Base-by-base conservation (phyloP, 1,140 invertebrate genomes). In the Globodera ellingtonae region DNA sequence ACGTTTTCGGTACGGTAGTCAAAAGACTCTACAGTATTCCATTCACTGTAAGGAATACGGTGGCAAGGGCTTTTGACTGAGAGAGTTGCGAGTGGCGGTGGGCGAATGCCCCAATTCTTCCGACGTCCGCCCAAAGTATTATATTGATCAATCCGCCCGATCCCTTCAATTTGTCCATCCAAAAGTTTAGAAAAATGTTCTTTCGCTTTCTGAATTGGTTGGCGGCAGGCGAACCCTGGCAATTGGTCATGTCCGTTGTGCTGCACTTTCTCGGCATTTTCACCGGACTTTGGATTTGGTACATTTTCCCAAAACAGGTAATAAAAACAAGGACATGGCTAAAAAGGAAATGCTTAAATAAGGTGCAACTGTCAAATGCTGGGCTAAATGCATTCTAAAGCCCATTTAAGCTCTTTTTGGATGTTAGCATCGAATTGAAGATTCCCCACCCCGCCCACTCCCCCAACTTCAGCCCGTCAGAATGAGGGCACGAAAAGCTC, bases 231-330 rank as follows among this genome's bases (percentile, higher is more conserved):
- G 24, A 70, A 15, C 67, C 24, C 6, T 70, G 67, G 67, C 78
- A 79, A 24, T 44, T 79, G 56, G 46, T 79, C 35, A 46, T 79
- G 46, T 79, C 78, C 6, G 13, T 79, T 50, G 47, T 79, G 48
- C 48, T 79, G 50, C 78, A 79, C 47, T 15, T 79, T n/a, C 35
- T 78, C 10, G 78, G 78, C 13, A 78, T 79, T 65, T 79, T 50
- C 67, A 79, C 78, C 18, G 78, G 78, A 47, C 59, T 79, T 48
- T 79, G 59, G 59, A 79, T 79, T 65, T 79, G 78, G 78, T 50
- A 79, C 47, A 35, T 79, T 24, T 79, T 79, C 24, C 78, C 78
- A n/a, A 73, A 79, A 79, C 35, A 79, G 69, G 78, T 78, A 78
- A 78, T 24, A 62, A 6, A 18, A 18, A 62, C 18, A 3, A 13